Percentiles rank a stretch among this genome's conserved stretches.
Conservation (phyloP, 2,113 vertebrate species). For the Bubo scandiacus region DNA sequence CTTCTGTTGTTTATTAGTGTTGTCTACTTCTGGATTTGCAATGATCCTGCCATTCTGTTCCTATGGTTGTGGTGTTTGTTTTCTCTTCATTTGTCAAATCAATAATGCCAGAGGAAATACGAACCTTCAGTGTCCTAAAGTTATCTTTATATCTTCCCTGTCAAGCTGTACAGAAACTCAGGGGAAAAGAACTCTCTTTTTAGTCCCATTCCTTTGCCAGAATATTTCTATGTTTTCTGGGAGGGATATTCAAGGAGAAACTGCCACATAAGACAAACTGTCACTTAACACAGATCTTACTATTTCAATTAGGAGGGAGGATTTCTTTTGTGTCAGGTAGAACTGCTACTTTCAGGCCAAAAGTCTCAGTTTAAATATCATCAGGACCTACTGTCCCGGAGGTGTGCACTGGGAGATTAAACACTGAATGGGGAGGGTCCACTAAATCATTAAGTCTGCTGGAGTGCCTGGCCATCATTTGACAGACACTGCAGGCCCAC, state of each 20-base stretch:
- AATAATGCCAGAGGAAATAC: background rate
- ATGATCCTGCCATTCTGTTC: background rate
- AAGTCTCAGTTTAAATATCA: background rate
- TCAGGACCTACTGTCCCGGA: background rate
- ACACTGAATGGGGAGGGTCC: background rate
- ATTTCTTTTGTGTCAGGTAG: background rate
- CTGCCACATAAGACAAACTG: background rate
- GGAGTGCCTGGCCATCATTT: background rate
- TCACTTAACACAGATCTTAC: background rate
- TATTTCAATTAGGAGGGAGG: background rate
- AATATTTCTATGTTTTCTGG: conserved; percentile 30
- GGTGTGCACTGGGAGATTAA: background rate
- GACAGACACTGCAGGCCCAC: background rate
- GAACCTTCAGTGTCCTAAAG: conserved; percentile 28
- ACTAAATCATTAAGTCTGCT: background rate
- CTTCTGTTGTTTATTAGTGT: background rate
- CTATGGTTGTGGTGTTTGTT: background rate
- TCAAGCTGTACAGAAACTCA: background rate
- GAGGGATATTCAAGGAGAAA: background rate
- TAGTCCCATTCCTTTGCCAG: conserved; percentile 2
- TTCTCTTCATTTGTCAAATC: conserved; percentile 35
- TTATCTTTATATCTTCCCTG: conserved; percentile 14
- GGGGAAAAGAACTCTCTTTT: conserved; percentile 49
- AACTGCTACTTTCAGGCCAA: background rate
- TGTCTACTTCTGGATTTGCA: conserved; percentile 19